Percentiles rank a stretch among this genome's conserved stretches.
These are phyloP conservation scores for Teleogryllus occipitalis DNA, from an alignment of 1,140 invertebrate species.

Conservation along the genomic window DNA sequence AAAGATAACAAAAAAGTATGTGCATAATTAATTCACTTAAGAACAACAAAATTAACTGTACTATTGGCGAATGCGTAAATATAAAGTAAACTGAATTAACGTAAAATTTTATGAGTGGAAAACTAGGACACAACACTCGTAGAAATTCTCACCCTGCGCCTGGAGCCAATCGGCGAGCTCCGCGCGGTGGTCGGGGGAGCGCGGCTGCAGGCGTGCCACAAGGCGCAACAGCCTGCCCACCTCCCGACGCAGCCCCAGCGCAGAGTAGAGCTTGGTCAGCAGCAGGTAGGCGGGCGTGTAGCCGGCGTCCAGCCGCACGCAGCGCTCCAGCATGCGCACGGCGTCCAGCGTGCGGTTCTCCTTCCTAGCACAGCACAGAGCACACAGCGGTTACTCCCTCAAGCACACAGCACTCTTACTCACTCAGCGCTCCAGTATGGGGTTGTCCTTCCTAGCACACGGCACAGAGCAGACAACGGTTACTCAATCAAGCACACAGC, in stretches of 20 bases:
- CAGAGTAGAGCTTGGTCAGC: slow-evolving; percentile 43
- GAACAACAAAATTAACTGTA: too few species aligned
- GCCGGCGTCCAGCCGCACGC: slow-evolving; percentile 51
- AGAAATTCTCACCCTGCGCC: slow-evolving; percentile 8
- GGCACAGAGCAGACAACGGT: too few species aligned
- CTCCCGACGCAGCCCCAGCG: slow-evolving; percentile 40
- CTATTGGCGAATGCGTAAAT: too few species aligned
- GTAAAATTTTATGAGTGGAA: too few species aligned
- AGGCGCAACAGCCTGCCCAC: slow-evolving; percentile 44
- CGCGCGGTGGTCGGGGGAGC: slow-evolving; percentile 55
- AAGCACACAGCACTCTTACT: too few species aligned
- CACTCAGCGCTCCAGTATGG: too few species aligned
- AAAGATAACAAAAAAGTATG: too few species aligned
- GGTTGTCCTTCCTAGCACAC: too few species aligned
- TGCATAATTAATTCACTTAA: too few species aligned
- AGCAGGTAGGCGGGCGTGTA: slow-evolving; percentile 61
- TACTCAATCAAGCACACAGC: too few species aligned
- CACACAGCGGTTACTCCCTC: not conserved
- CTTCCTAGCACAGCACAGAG: slow-evolving; percentile 44
- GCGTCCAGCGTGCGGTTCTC: slow-evolving; percentile 55
- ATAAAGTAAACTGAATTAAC: too few species aligned
- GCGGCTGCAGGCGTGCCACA: slow-evolving; percentile 51
- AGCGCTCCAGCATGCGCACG: slow-evolving; percentile 55
- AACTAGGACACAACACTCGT: too few species aligned
- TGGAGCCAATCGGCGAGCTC: slow-evolving; percentile 56